Base-by-base conservation (phyloP, 1,140 invertebrate species). In the Phymorhynchus buccinoides region DNA sequence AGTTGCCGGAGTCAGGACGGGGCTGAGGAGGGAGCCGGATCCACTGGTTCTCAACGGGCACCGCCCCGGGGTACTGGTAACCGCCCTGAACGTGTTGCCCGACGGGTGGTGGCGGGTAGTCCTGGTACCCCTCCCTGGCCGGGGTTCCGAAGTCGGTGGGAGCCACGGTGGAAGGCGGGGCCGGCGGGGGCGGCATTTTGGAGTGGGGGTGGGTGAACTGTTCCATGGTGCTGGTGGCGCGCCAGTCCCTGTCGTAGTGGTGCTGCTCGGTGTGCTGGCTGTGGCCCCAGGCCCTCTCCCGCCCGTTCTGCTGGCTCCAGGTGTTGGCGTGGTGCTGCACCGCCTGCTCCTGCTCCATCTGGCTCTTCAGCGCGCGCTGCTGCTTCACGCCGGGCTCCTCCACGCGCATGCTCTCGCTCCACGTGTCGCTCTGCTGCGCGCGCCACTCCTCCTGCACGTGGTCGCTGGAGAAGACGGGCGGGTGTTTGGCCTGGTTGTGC, bases 401-500 rank as follows among this genome's bases (percentile, higher is more conserved):
- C 77, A 9, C 77, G 39, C 77, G 44, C 77, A 48, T 79, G 42
- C 37, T 41, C 81, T 83, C 81, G 80, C 80, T 82, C 81, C 81
- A 83, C 66, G 81, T 44, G 81, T 32, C 3, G 62, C 81, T 83
- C 56, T 68, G 27, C 37, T 71, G 62, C 37, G 41, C n/a, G 81
- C 81, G 81, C 30, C 81, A 71, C 62, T 83, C 81, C 27, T 68
- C 41, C 81, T 83, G 81, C 66, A 71, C 56, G 62, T 83, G 81
- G 37, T 83, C 35, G 27, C 41, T 71, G 39, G 81, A 35, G 39
- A 73, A 83, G 62, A 83, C 37, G 7, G 81, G 81, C 37, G 81
- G 81, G 62, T 83, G 81, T 66, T 83, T 83, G 37, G 62, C 81
- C n/a, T 83, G 81, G 62, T 83, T 83, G 81, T 83, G 81, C 35